phyloP scores from a whole-genome alignment of 2,888 invertebrate genomes.

The Sturmia bella region DNA sequence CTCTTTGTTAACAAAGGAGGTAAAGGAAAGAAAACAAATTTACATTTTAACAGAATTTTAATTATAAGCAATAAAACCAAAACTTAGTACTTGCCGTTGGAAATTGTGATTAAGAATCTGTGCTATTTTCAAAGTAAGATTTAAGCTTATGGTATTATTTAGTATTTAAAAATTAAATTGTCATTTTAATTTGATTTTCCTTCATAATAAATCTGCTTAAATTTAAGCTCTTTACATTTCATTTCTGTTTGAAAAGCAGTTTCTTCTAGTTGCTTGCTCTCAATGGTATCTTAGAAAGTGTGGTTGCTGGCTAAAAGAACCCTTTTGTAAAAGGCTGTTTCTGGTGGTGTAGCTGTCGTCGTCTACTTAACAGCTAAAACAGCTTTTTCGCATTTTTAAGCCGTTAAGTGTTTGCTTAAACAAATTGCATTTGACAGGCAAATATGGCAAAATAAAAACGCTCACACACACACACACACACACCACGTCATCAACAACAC shows the following conservation, averaged over 20 bases:
- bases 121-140: not conserved
- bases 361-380: slow-evolving; percentile 60
- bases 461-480: not conserved
- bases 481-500: too few relatives aligned
- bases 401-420: slow-evolving; percentile 69
- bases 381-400: slow-evolving; percentile 68
- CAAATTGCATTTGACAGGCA: slow-evolving; percentile 67
- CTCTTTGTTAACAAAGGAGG: not conserved
- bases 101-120: not conserved
- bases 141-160: not conserved
- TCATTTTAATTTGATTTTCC: slow-evolving; percentile 11
- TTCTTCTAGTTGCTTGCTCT: not conserved
- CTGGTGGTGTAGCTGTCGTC: slow-evolving; percentile 45
- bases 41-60: slow-evolving; percentile 56
- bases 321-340: slow-evolving; percentile 20
- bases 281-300: slow-evolving; percentile 23
- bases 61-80: slow-evolving; percentile 13
- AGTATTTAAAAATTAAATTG: slow-evolving; percentile 14
- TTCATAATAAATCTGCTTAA: slow-evolving; percentile 40
- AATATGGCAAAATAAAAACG: slow-evolving; percentile 25
- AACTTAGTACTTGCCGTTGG: not conserved
- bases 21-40: slow-evolving; percentile 33
- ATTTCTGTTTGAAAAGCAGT: not conserved
- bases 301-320: not conserved
- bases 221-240: slow-evolving; percentile 36